A percentile compares a stretch with the other conserved stretches of the same genome.
Conservation (phyloP, 2,113 vertebrate species). For the Mionectes macconnelli region DNA sequence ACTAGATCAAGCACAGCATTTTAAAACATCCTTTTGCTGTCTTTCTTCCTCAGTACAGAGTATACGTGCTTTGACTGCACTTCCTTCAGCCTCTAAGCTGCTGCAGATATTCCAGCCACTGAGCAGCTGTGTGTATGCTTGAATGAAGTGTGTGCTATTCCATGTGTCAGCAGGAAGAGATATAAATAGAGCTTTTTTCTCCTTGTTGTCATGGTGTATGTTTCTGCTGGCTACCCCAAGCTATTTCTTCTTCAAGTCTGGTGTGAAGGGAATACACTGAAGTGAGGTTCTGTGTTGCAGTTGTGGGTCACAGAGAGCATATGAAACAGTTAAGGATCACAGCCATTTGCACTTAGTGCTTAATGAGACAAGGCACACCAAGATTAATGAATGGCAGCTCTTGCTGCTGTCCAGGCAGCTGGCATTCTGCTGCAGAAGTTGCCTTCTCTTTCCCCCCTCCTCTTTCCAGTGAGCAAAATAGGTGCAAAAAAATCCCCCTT, state of each 20-base stretch:
- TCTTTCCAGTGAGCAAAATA: neutral
- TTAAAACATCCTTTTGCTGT: neutral
- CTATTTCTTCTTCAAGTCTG: neutral
- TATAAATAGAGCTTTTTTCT: constrained; percentile 44
- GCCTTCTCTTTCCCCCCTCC: fast-evolving
- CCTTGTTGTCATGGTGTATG: neutral
- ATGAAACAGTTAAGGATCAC: neutral
- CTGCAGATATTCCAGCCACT: constrained; percentile 3
- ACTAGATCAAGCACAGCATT: neutral
- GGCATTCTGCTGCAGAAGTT: neutral
- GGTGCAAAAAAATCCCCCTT: neutral
- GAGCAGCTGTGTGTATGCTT: constrained; percentile 15
- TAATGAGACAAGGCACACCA: neutral
- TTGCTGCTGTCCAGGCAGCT: neutral
- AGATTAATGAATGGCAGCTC: neutral
- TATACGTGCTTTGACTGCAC: neutral
- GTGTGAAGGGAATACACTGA: neutral
- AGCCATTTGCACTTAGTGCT: neutral
- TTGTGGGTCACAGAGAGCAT: neutral
- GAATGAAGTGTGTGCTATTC: neutral
- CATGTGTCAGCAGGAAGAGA: constrained; percentile 28
- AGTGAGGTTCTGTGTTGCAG: neutral
- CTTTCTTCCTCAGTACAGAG: neutral
- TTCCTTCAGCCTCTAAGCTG: neutral
- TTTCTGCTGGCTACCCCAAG: neutral